phyloP scores from a whole-genome alignment of 2,797 vertebrate species.

The Tokudaia muenninki region DNA sequence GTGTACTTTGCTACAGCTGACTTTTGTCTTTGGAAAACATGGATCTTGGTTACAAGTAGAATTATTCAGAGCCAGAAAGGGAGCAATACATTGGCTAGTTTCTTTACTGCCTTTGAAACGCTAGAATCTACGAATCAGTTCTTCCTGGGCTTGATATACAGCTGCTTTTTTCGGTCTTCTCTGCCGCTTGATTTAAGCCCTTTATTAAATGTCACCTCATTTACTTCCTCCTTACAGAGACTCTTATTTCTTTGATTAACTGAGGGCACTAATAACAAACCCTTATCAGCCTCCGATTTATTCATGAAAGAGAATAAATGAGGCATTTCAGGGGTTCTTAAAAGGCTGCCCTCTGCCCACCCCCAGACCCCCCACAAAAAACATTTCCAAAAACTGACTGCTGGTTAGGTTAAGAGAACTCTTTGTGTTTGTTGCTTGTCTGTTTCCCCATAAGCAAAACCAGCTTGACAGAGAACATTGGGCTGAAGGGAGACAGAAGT shows the following conservation, averaged over 20 bases:
- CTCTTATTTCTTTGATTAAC: constrained; percentile 42
- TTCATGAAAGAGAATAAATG: constrained; percentile 17
- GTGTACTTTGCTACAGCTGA: not conserved
- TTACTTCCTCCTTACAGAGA: constrained; percentile 5
- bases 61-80: not conserved
- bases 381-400: not conserved
- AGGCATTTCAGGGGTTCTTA: constrained; percentile 14
- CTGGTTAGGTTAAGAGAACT: not conserved
- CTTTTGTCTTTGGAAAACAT: constrained; percentile 29
- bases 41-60: constrained; percentile 30
- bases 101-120: not conserved
- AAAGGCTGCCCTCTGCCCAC: not conserved
- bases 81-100: not conserved
- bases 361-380: not conserved
- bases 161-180: constrained; percentile 1
- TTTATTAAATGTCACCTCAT: constrained; percentile 42
- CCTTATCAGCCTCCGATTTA: not conserved
- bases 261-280: not conserved
- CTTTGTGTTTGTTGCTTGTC: not conserved
- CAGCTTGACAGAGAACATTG: not conserved
- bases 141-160: not conserved
- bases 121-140: not conserved
- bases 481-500: not conserved
- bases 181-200: not conserved
- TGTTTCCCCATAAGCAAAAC: not conserved